Conservation (phyloP, 2,113 vertebrate species). For the Psilopogon haemacephalus region DNA sequence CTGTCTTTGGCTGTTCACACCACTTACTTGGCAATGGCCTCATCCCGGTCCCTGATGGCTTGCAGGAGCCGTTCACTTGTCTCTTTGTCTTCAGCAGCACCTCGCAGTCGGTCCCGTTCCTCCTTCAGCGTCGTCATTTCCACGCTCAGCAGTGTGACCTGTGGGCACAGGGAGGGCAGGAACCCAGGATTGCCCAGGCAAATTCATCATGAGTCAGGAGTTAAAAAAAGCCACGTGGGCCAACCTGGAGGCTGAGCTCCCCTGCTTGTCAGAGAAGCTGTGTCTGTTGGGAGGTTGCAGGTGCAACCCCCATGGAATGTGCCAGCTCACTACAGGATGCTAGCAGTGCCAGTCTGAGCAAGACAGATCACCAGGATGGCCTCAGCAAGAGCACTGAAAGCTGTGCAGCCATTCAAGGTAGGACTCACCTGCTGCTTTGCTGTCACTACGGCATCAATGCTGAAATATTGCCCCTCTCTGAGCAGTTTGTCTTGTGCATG, state of each 20-base stretch:
- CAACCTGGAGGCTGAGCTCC: background rate
- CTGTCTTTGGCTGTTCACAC: background rate
- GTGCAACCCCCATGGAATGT: background rate
- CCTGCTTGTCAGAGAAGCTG: background rate
- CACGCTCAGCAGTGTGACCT: constrained; percentile 91
- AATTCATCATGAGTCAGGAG: rapidly evolving
- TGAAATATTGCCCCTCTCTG: background rate
- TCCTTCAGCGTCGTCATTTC: constrained; percentile 90
- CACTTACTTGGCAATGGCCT: constrained; percentile 93
- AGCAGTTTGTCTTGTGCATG: background rate
- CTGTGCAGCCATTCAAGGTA: background rate
- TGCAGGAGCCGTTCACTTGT: constrained; percentile 88
- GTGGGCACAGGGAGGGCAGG: background rate
- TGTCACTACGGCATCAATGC: background rate
- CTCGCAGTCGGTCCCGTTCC: constrained; percentile 84
- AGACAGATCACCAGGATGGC: background rate
- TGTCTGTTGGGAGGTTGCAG: background rate
- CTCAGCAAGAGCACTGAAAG: background rate
- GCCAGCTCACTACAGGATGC: background rate
- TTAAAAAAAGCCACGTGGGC: background rate
- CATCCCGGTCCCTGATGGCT: constrained; percentile 93
- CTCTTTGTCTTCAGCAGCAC: constrained; percentile 84
- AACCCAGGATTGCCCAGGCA: background rate
- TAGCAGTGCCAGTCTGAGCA: background rate
- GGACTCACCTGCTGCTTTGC: background rate